Base-by-base conservation (phyloP, 2,888 invertebrate species). In the Ennomos erosarius region DNA sequence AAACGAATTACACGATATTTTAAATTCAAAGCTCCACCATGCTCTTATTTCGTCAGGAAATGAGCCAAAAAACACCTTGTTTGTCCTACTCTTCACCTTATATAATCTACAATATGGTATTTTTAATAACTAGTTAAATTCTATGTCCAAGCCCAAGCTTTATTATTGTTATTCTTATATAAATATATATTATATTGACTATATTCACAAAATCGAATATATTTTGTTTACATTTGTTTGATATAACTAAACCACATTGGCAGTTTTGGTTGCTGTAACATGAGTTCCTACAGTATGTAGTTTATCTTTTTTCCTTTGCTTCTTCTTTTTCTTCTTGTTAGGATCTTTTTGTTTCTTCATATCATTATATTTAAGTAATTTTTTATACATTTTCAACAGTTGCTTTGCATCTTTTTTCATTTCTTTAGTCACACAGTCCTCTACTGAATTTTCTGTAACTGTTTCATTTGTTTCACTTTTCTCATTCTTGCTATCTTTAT, bases 341-440 rank as follows among this genome's bases (percentile, higher is more conserved):
- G 82, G 79, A 64, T 87, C 82, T 56, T 74, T 83, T 16, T 77
- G 64, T 56, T 75, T 82, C 37, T 72, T 78, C 46, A 88, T 82
- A 50, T 89, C 84, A 53, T 88, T 90, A 43, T 88, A 85, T 70
- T 92, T 93, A 0, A 93, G 56, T 39, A 93, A 62, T 47, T 81
- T 87, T 59, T 87, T 92, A 53, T 92, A 93, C 90, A 93, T 93
- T 77, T 88, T 92, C 42, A 93, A 61, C 8, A 93, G 61, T 47
- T 88, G 82, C 65, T 90, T 90, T 0, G 93, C 93, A 49, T 93
- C 91, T 65, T 87, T 91, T 40, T 86, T 88, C 82, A 93, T 85
- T 65, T 78, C 79, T 39, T 58, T 74, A 0, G 78, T 77, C 0
- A 78, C 66, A 50, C 56, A 58, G 9, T 58, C 59, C 11, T 58